Evolutionary conservation across 2,888 invertebrate species (phyloP).

Genomic region (Calameuta idolon): DNA sequence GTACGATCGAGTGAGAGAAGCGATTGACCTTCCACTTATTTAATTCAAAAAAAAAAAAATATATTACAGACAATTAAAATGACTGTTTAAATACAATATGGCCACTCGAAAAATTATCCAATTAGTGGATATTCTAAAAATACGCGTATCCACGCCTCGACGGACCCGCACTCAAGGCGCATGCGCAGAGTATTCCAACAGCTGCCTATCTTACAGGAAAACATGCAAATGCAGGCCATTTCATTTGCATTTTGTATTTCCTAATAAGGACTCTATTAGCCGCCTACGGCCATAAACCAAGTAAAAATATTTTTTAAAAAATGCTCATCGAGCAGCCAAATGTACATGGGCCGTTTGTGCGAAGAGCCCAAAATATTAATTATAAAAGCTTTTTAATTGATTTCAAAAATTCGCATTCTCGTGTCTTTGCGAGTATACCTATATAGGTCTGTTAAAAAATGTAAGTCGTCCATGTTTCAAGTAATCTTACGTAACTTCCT

Average conservation of each 20-base stretch:
- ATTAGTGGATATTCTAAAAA: background rate
- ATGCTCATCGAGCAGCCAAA: too few species aligned
- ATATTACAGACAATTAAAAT: too few species aligned
- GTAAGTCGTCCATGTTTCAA: background rate
- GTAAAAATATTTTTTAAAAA: too few species aligned
- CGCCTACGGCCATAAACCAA: background rate
- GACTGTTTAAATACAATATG: background rate
- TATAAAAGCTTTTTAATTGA: too few species aligned
- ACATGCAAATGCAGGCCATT: background rate
- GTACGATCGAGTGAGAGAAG: background rate
- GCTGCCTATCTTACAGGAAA: background rate
- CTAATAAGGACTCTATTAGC: background rate
- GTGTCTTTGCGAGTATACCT: too few species aligned
- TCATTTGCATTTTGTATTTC: conserved; percentile 2
- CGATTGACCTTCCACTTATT: background rate
- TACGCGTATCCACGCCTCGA: background rate
- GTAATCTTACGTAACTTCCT: background rate
- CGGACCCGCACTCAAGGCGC: background rate
- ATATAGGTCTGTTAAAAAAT: too few species aligned
- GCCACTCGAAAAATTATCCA: background rate
- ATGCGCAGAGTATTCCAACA: background rate
- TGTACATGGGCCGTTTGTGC: too few species aligned
- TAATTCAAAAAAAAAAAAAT: background rate
- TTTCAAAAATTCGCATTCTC: too few species aligned
- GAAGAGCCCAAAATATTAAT: too few species aligned